Base-by-base conservation (phyloP, 1,140 invertebrate genomes). In the Nylanderia fulva region DNA sequence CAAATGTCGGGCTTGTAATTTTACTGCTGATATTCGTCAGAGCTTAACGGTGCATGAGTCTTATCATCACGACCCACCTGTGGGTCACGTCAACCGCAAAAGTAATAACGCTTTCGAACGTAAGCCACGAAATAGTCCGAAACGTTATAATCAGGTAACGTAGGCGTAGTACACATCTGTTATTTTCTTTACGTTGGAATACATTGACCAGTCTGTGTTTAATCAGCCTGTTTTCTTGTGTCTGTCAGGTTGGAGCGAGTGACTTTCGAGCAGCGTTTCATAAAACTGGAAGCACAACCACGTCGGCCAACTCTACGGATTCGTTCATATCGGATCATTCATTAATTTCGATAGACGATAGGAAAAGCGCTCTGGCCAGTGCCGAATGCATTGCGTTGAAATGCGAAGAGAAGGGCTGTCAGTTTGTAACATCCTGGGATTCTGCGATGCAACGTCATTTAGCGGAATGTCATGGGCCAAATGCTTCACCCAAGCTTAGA, bases 31-130 rank as follows among this genome's bases (percentile, higher is more conserved):
- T 90, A 98, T 98, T 88, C 98, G 98, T 91, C 98, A 98, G 91
- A 98, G 98, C 92, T 95, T 99, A 79, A 99, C 98, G 0, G 97
- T 98, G 29, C 98, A 99, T 93, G 97, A 99, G 92, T 97, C 98
- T 95, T 98, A 98, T 94, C 97, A 98, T 92, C 97, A 98, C 94
- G 96, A 98, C 90, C 97, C 97, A 63, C 96, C 97, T 1, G 96
- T 96, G 72, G 96, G 97, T 54, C 96, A 96, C 90, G 91, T 93
- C 89, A 92, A 85, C 84, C 91, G 93, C 84, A 93, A 95, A 92
- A 88, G 93, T 93, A 91, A 91, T 91, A 82, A 93, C 90, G 90
- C 95, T 69, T 92, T 94, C 91, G 92, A 95, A 91, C 90, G 95
- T 90, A 91, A 95, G 92, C 90, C 95, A 91, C 90, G 95, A 90